These are phyloP conservation scores for Rotaria sp. DNA, from an alignment of 2,888 invertebrate genomes.

Conservation along the genomic window DNA sequence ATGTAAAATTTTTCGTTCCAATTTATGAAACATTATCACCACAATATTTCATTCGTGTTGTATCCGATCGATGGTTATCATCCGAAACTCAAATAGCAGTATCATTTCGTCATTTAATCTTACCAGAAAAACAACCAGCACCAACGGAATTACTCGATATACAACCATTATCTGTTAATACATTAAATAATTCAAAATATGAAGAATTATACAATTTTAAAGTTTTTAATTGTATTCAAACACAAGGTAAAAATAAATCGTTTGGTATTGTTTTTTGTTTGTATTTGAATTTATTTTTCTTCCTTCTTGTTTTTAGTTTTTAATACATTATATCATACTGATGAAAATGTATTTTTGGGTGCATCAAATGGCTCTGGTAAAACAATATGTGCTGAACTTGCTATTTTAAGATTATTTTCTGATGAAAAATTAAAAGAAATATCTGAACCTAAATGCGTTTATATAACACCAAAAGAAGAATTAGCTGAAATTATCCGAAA, in stretches of 20 bases:
- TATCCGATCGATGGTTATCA: constrained; percentile 64
- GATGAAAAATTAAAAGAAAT: constrained; percentile 58
- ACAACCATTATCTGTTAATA: constrained; percentile 84
- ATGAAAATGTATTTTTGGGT: constrained; percentile 87
- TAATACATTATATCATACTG: constrained; percentile 92
- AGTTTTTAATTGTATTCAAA: constrained; percentile 96
- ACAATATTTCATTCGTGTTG: constrained; percentile 77
- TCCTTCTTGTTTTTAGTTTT: constrained; percentile 60
- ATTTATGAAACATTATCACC: constrained; percentile 96
- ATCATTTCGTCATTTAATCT: constrained; percentile 87
- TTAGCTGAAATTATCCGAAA: constrained; percentile 63
- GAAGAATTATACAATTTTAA: constrained; percentile 78
- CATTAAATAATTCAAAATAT: constrained; percentile 75
- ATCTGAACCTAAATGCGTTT: constrained; percentile 69
- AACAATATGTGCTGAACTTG: constrained; percentile 90
- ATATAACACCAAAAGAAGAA: constrained; percentile 80
- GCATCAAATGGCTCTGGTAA: constrained; percentile 62
- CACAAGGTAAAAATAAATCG: constrained; percentile 60
- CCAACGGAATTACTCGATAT: constrained; percentile 92
- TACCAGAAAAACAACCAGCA: constrained; percentile 95
- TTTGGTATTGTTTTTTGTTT: background rate
- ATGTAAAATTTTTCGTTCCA: constrained; percentile 93
- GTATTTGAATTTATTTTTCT: background rate
- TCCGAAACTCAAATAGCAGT: constrained; percentile 91
- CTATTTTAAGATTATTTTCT: constrained; percentile 76